These are phyloP conservation scores for Seladonia tumulorum DNA, from an alignment of 2,888 invertebrate species.

Conservation along the genomic window DNA sequence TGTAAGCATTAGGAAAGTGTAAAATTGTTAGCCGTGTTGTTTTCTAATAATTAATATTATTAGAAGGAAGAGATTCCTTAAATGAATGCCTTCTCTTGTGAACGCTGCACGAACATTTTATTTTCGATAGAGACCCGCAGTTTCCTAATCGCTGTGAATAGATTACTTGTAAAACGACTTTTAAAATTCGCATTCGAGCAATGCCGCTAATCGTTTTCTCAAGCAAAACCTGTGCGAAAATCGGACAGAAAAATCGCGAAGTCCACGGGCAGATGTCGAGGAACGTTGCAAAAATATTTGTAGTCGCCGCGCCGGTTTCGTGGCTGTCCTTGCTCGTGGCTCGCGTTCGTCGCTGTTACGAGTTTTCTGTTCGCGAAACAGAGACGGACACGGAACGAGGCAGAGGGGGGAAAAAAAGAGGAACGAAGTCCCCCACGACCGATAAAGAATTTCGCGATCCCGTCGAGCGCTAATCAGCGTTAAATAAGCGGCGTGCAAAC, in stretches of 20 bases:
- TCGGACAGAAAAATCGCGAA: not conserved
- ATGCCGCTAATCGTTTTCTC: no score
- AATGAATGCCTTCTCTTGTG: no score
- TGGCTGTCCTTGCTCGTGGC: not conserved
- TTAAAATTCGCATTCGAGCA: no score
- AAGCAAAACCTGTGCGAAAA: not conserved
- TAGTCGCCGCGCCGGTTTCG: conserved; percentile 7
- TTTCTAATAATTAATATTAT: no score
- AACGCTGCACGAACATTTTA: no score
- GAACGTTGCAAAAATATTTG: conserved; percentile 7
- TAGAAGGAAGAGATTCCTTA: no score
- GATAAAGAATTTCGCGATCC: conserved; percentile 43
- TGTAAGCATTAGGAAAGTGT: no score
- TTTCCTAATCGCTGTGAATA: no score
- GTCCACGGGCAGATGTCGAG: not conserved
- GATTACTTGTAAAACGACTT: no score
- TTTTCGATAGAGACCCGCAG: no score
- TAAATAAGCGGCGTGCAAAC: conserved; percentile 63
- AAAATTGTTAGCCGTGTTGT: no score
- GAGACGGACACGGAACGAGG: not conserved
- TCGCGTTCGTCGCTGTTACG: not conserved
- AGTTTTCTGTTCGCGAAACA: not conserved
- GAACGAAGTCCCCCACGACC: not conserved
- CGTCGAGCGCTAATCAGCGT: conserved; percentile 59
- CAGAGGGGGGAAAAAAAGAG: not conserved